phyloP scores from a whole-genome alignment of 2,113 vertebrate genomes.

The Collichthys lucidus region DNA sequence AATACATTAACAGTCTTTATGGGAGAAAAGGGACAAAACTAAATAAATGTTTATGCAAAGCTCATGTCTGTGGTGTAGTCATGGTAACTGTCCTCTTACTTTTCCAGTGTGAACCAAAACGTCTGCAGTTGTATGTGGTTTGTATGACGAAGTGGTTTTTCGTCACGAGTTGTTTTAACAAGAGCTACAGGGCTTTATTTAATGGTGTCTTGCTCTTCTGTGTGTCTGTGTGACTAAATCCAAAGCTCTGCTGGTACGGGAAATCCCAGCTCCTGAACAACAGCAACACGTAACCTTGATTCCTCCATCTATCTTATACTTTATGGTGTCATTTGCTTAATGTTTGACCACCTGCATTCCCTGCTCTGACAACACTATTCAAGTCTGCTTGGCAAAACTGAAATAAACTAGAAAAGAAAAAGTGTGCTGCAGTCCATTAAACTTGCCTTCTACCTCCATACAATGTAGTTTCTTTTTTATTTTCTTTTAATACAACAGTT shows the following conservation, averaged over 20 bases:
- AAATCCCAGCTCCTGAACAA: background rate
- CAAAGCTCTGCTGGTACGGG: constrained; percentile 17
- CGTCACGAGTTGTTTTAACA: constrained; percentile 32
- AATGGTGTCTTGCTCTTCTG: constrained; percentile 23
- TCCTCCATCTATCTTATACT: constrained; percentile 27
- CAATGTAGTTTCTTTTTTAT: background rate
- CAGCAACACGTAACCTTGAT: constrained; percentile 2
- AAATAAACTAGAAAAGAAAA: constrained; percentile 75
- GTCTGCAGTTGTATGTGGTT: background rate
- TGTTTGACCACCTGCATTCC: constrained; percentile 47
- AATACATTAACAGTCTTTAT: constrained; percentile 44
- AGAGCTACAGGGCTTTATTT: constrained; percentile 51
- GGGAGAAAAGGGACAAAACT: constrained; percentile 61
- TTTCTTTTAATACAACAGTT: too few species aligned
- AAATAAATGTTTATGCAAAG: constrained; percentile 76
- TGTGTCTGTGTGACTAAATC: constrained; percentile 31
- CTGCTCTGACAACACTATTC: constrained; percentile 59
- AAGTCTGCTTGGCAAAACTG: constrained; percentile 68
- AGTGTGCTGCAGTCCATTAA: constrained; percentile 41
- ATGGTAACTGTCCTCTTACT: constrained; percentile 37
- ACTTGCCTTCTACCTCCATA: background rate
- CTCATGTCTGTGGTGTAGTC: constrained; percentile 48
- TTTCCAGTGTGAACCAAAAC: constrained; percentile 27
- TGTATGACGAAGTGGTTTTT: constrained; percentile 43
- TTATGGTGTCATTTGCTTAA: constrained; percentile 58